These are phyloP conservation scores for Deladenus siricidicola DNA, from an alignment of 2,888 invertebrate species.

Conservation along the genomic window DNA sequence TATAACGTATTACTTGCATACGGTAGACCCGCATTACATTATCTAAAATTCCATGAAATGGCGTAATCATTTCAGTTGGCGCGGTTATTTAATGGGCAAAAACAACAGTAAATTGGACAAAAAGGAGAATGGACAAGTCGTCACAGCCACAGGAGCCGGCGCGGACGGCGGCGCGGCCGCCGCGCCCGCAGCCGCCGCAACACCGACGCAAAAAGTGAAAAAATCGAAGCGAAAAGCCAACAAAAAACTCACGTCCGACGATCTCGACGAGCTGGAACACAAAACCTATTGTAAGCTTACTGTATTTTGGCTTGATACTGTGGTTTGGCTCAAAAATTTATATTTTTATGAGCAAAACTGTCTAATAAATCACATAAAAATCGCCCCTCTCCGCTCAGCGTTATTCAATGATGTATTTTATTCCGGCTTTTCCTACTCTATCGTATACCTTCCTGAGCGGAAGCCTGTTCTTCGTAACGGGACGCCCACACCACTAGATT, in stretches of 20 bases:
- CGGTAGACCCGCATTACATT: too few species aligned
- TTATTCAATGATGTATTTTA: too few species aligned
- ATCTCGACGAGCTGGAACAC: conserved; percentile 40
- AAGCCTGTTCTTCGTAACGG: too few species aligned
- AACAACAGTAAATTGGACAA: conserved; percentile 16
- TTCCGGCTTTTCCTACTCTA: too few species aligned
- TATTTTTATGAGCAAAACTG: neutral
- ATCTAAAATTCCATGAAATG: too few species aligned
- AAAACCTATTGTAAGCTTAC: conserved; percentile 46
- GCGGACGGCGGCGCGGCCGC: neutral
- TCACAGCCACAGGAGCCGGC: neutral
- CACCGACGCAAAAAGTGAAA: neutral
- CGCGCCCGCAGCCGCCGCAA: neutral
- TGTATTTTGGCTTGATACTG: neutral
- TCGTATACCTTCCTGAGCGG: too few species aligned
- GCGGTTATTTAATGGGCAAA: conserved; percentile 22
- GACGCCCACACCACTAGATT: too few species aligned
- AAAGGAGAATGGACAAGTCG: neutral
- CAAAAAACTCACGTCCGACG: conserved; percentile 45
- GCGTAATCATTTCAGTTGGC: too few species aligned
- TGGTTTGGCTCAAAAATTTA: neutral
- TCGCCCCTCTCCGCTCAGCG: too few species aligned
- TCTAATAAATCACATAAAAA: too few species aligned
- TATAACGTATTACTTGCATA: too few species aligned
- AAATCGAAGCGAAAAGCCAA: conserved; percentile 33